Conservation (phyloP, 1,140 invertebrate genomes). For the Diabrotica virgifera region DNA sequence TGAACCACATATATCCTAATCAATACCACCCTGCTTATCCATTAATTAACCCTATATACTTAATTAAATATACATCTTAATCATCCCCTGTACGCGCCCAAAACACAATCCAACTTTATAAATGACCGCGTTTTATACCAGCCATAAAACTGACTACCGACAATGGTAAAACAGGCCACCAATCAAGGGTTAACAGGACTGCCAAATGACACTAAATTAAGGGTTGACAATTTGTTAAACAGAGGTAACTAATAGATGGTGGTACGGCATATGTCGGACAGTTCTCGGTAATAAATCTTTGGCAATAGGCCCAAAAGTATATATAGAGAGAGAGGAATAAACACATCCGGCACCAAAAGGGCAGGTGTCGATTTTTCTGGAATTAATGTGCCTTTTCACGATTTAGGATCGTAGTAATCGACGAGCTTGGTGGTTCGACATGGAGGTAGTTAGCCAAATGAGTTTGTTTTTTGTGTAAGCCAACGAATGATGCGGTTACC, state of each 20-base stretch:
- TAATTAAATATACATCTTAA: conserved; percentile 1
- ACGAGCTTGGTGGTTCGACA: conserved; percentile 26
- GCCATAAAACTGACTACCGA: conserved; percentile 13
- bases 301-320: conserved; percentile 15
- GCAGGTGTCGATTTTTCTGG: conserved; percentile 34
- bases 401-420: conserved; percentile 25
- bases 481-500: no score
- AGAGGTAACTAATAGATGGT: conserved; percentile 12
- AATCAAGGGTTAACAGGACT: conserved; percentile 16
- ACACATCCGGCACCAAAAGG: conserved; percentile 22
- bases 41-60: neutral
- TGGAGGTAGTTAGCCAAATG: conserved; percentile 24
- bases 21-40: no score
- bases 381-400: conserved; percentile 34
- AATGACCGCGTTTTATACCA: conserved; percentile 11
- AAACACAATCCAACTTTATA: conserved; percentile 6
- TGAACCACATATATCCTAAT: no score
- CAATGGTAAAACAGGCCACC: neutral
- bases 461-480: conserved; percentile 19
- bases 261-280: conserved; percentile 12
- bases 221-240: conserved; percentile 20
- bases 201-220: conserved; percentile 22
- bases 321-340: neutral
- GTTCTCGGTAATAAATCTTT: conserved; percentile 15
- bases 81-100: neutral